Evolutionary conservation across 2,888 invertebrate genomes (phyloP), one percentile per base, ranked within the genome.

Genomic region (Drosophila gaucha): DNA sequence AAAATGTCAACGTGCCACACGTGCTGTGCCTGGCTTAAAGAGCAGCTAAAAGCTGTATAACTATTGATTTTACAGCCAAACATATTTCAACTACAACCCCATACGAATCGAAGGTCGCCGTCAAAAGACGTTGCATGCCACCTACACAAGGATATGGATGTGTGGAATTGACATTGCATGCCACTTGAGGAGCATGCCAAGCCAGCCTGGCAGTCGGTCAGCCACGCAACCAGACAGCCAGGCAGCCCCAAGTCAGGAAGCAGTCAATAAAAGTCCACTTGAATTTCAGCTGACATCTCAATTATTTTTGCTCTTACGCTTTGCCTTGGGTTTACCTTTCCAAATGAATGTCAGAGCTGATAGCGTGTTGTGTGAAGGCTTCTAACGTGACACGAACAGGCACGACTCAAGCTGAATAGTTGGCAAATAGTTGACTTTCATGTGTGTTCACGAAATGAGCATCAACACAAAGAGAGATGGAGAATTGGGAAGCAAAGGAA

Each of bases 231-330:
- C 47, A 14, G 38, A 39, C 72, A 64, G 58, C 31, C 71, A 58
- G 58, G 26, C 46, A 62, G 49, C 30, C 28, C 2, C 49, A 49
- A 16, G 35, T 22, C 78, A 58, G 68, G 65, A 82, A 80, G 57
- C 68, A 85, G 85, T 86, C 86, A 83, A 86, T 84, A 84, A 86
- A 86, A 86, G 86, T 83, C 84, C 80, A 78, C 84, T 86, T 86
- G 68, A 80, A 80, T 84, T 84, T 75, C 58, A 73, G 74, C 80
- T 83, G 84, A 86, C 84, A 84, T 78, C 80, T 84, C 84, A 84
- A 84, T 84, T 86, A 84, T 86, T 84, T 80, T 78, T 74, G 50
- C 70, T 70, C 71, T 74, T 74, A 69, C 65, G 51, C 69, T 74
- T 68, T 60, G 36, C 35, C 51, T 47, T 73, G 22, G 14, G 28